phyloP scores from a whole-genome alignment of 2,797 vertebrate genomes.

The Rhyacichthys aspro region DNA sequence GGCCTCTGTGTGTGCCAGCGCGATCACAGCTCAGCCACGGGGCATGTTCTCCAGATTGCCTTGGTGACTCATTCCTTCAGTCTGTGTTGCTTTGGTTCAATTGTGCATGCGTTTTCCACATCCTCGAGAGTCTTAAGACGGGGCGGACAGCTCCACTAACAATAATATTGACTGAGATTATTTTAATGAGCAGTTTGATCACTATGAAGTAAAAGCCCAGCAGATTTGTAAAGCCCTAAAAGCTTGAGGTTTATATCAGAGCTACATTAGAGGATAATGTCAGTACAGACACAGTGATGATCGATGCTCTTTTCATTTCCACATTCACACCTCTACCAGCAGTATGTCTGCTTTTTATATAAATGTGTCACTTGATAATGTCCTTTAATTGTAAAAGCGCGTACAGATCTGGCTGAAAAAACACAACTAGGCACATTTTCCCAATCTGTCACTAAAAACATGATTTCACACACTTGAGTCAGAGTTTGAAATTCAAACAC shows the following conservation, averaged over 20 bases:
- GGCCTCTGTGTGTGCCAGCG: conserved; percentile 70
- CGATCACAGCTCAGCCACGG: conserved; percentile 75
- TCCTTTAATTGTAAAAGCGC: conserved; percentile 9
- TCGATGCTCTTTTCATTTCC: conserved; percentile 5
- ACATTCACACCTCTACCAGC: background rate
- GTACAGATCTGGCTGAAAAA: conserved; percentile 14
- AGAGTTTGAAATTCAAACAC: conserved; percentile 50
- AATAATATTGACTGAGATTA: conserved; percentile 16
- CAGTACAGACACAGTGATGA: background rate
- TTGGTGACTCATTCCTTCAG: conserved; percentile 76
- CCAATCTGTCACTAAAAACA: conserved; percentile 44
- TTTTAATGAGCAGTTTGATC: conserved; percentile 9
- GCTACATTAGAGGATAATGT: background rate
- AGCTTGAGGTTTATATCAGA: background rate
- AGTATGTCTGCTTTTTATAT: background rate
- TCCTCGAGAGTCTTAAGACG: conserved; percentile 8
- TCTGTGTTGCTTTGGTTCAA: conserved; percentile 51
- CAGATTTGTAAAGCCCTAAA: too few relatives aligned
- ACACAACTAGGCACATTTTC: conserved; percentile 36
- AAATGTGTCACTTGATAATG: conserved; percentile 22
- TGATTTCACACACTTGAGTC: conserved; percentile 47
- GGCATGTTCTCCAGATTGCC: conserved; percentile 82
- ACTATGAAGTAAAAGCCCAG: background rate
- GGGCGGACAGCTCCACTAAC: conserved; percentile 17
- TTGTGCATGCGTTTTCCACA: conserved; percentile 60